These are phyloP conservation scores for Vanessa cardui DNA, from an alignment of 2,888 invertebrate genomes.

Conservation along the genomic window DNA sequence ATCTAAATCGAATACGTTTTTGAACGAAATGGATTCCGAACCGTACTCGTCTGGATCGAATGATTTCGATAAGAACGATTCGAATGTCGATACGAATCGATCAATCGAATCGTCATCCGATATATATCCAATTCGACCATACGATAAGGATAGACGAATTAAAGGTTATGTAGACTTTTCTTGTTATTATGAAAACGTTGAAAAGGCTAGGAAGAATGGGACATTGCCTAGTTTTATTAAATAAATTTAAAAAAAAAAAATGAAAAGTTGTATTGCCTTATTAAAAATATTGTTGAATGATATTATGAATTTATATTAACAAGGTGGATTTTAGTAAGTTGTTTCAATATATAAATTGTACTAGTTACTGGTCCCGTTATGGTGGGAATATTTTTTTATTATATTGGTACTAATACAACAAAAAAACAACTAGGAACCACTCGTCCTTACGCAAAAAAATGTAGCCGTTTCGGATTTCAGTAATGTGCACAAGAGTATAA, in stretches of 20 bases:
- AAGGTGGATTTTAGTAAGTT: too few species aligned
- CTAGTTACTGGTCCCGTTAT: too few species aligned
- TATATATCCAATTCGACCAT: conserved; percentile 64
- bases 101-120: conserved; percentile 73
- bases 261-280: not conserved
- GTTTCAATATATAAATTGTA: too few species aligned
- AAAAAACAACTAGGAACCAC: too few species aligned
- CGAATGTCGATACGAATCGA: conserved; percentile 67
- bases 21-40: conserved; percentile 74
- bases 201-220: conserved; percentile 85
- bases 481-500: too few species aligned
- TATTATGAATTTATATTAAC: not conserved
- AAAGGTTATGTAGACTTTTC: conserved; percentile 93
- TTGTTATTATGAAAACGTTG: conserved; percentile 89
- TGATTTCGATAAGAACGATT: conserved; percentile 57
- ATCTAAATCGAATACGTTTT: conserved; percentile 71
- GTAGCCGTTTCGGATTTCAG: too few species aligned
- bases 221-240: conserved; percentile 85
- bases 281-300: not conserved
- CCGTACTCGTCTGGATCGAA: conserved; percentile 64
- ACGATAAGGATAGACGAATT: conserved; percentile 87
- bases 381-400: too few species aligned
- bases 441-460: too few species aligned
- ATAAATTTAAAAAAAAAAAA: conserved; percentile 43
- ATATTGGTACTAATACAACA: too few species aligned